Conservation (phyloP, 2,888 invertebrate genomes). For the Sinhomidia bicolor region DNA sequence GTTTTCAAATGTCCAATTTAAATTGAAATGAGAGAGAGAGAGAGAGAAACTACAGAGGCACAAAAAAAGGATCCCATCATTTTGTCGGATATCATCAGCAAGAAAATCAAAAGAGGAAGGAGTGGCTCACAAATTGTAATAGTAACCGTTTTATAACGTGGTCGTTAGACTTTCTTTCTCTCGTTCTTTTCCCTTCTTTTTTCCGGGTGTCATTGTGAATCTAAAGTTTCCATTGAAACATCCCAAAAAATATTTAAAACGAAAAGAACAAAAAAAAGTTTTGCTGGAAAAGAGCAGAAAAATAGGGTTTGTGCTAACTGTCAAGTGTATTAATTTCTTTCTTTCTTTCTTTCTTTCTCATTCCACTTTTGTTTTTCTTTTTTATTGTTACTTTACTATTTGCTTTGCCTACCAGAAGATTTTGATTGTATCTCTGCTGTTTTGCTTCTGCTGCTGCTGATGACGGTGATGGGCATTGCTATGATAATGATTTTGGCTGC, state of each 20-base stretch:
- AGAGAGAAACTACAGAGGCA: not conserved
- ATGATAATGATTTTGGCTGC: slow-evolving; percentile 3
- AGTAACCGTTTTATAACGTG: slow-evolving; percentile 55
- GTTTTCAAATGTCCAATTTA: slow-evolving; percentile 52
- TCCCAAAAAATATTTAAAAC: slow-evolving; percentile 21
- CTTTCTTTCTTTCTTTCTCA: not conserved
- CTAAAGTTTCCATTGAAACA: slow-evolving; percentile 34
- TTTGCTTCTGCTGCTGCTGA: not conserved
- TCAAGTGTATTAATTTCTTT: slow-evolving; percentile 72
- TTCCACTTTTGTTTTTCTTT: slow-evolving; percentile 14
- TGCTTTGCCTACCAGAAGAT: slow-evolving; percentile 7
- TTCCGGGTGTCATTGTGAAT: not conserved
- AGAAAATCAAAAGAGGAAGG: slow-evolving; percentile 35
- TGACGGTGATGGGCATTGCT: slow-evolving; percentile 19
- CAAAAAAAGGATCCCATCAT: slow-evolving; percentile 25
- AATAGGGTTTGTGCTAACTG: slow-evolving; percentile 49
- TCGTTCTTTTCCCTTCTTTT: not conserved
- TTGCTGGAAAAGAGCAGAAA: not conserved
- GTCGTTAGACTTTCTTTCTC: slow-evolving; percentile 4
- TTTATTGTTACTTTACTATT: slow-evolving; percentile 24
- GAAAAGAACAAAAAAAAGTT: slow-evolving; percentile 28
- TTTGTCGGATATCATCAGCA: slow-evolving; percentile 44
- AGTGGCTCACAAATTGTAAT: slow-evolving; percentile 63
- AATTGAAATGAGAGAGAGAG: slow-evolving; percentile 34
- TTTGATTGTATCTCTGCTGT: slow-evolving; percentile 32